These are phyloP conservation scores for Heliornis fulica DNA, from an alignment of 2,113 vertebrate species.

Conservation along the genomic window DNA sequence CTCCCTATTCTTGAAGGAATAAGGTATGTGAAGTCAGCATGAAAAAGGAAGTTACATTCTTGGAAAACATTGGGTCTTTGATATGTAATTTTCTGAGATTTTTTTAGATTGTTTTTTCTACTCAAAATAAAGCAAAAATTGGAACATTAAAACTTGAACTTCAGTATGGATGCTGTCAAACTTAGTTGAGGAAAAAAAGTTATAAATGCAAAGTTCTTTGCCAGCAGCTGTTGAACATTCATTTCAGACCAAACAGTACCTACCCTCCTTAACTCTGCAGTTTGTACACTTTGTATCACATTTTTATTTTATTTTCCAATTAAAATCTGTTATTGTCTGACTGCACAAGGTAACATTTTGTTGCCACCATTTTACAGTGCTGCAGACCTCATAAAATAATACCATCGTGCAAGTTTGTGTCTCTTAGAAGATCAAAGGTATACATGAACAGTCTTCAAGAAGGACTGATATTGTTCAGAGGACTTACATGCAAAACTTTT, in stretches of 20 bases:
- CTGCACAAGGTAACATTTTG: not conserved
- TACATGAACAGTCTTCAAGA: not conserved
- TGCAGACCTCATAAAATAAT: not conserved
- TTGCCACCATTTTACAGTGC: not conserved
- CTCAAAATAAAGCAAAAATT: not conserved
- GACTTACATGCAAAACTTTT: not conserved
- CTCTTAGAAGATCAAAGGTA: not conserved
- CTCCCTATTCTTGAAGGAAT: not conserved
- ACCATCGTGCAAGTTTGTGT: not conserved
- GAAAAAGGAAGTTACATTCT: not conserved
- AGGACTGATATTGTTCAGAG: not conserved
- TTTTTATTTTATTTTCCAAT: not conserved
- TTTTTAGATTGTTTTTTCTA: not conserved
- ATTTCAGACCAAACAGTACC: not conserved
- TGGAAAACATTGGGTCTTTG: not conserved
- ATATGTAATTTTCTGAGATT: not conserved
- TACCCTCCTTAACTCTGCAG: not conserved
- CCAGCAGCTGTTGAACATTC: not conserved
- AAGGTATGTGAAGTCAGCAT: not conserved
- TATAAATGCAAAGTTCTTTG: not conserved
- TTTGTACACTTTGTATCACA: not conserved
- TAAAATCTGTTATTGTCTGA: not conserved
- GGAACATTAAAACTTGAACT: not conserved
- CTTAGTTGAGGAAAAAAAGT: not conserved
- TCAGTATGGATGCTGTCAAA: not conserved